Conservation (phyloP, 2,888 invertebrate species). For the Amblyjoppa fuscipennis region DNA sequence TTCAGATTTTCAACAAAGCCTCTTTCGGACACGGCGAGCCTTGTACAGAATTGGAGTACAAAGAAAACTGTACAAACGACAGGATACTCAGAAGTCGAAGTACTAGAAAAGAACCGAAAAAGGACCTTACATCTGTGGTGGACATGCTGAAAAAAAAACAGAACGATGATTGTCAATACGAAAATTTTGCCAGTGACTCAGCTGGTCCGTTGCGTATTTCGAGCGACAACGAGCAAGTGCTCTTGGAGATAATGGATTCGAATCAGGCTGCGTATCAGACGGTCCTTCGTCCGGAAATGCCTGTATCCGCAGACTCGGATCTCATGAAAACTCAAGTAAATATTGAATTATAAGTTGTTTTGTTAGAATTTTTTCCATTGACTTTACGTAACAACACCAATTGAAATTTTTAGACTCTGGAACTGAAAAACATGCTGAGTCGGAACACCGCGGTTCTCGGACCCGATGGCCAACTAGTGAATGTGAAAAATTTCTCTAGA, state of each 20-base stretch:
- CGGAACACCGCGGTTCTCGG: constrained; percentile 88
- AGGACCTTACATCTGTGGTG: constrained; percentile 76
- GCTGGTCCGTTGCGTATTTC: constrained; percentile 42
- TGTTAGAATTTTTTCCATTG: constrained; percentile 2
- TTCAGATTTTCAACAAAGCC: constrained; percentile 19
- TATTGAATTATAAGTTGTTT: background rate
- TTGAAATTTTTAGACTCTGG: constrained; percentile 86
- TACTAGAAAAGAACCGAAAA: constrained; percentile 69
- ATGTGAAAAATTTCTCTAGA: constrained; percentile 62
- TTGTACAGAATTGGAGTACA: constrained; percentile 43
- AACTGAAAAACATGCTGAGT: constrained; percentile 87
- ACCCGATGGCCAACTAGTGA: constrained; percentile 88
- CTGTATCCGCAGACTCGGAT: constrained; percentile 82
- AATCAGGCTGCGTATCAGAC: constrained; percentile 90
- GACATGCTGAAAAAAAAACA: constrained; percentile 74
- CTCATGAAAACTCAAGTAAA: constrained; percentile 88
- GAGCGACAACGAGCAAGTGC: constrained; percentile 66
- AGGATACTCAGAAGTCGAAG: constrained; percentile 75
- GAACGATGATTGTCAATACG: constrained; percentile 44
- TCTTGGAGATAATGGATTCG: constrained; percentile 87
- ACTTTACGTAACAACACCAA: constrained; percentile 4
- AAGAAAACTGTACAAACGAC: constrained; percentile 69
- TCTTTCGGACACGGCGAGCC: background rate
- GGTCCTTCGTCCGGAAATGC: constrained; percentile 82
- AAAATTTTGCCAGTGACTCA: background rate